Evolutionary conservation across 2,113 vertebrate genomes (phyloP), one percentile per base, ranked within the genome.

Genomic region (Oryzias javanicus): DNA sequence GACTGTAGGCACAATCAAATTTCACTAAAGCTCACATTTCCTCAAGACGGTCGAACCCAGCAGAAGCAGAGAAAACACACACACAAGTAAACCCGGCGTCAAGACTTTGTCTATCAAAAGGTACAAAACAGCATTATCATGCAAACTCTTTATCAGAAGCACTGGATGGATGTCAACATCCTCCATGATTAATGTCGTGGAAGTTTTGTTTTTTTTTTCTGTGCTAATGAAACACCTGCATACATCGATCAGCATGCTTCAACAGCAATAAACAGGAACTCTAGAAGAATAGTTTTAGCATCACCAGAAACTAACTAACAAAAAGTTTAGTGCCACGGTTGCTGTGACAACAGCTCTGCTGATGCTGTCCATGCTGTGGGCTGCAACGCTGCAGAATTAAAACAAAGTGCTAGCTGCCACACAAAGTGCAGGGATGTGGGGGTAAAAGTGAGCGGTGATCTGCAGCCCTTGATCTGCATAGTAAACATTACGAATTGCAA

Each of bases 391-490:
- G 64, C 74, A 64, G 74, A 62, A 57, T 70, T 47, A 51, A 79
- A 81, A 78, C 64, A 44, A 68, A 73, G 77, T 70, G 59, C 64
- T 85, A 89, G 88, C 90, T 89, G 88, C 89, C 89, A 86, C 66
- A 72, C 53, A 59, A 70, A 66, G 74, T 64, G 64, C 64, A 62
- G 71, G 75, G 35, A 3, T 35, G 35, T 8, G 27, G 27, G 27
- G 27, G 7, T 35, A 3, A 35, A 10, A 10, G 8, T 12, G 74
- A 72, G 77, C 59, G 69, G 52, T 73, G 75, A 88, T 89, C 86
- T 91, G 87, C 89, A 92, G 90, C 88, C 89, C 86, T 93, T 88
- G 66, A 89, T 94, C 92, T 96, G 94, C 96, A 98, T 94, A 96
- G 94, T 94, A 91, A 86, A 90, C 91, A 85, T 88, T 88, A 87